phyloP scores from a whole-genome alignment of 2,888 invertebrate genomes.

The Phaonia tiefii region DNA sequence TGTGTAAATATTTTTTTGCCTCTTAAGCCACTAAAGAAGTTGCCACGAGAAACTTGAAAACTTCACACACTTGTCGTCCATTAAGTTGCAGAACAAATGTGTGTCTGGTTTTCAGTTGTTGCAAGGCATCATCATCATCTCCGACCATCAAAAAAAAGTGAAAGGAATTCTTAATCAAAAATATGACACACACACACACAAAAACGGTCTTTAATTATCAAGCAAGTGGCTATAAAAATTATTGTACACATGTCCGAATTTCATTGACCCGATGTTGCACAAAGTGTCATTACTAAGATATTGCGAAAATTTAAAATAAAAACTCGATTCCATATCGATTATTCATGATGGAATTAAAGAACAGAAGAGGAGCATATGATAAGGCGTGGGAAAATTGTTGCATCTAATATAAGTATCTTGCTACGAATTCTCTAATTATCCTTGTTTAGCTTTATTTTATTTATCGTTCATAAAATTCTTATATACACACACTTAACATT shows the following conservation, averaged over 20 bases:
- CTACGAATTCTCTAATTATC: no score
- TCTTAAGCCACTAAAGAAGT: background rate
- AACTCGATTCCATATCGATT: background rate
- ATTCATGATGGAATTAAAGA: no score
- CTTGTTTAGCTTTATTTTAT: no score
- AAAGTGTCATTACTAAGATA: background rate
- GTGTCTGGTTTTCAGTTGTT: background rate
- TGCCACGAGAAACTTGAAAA: background rate
- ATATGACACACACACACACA: slow-evolving; percentile 43
- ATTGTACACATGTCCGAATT: slow-evolving; percentile 14
- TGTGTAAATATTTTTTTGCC: slow-evolving; percentile 7
- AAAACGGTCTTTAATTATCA: slow-evolving; percentile 48
- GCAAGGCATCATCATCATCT: background rate
- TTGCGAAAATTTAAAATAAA: slow-evolving; percentile 25
- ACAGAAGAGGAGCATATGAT: no score
- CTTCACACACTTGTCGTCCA: background rate
- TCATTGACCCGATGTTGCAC: slow-evolving; percentile 23
- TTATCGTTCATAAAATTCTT: no score
- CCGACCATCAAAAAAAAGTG: slow-evolving; percentile 49
- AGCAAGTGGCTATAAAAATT: background rate
- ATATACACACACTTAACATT: no score
- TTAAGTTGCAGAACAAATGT: background rate
- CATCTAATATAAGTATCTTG: no score
- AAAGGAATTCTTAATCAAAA: slow-evolving; percentile 59
- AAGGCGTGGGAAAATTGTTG: no score